Conservation (phyloP, 2,797 vertebrate genomes). For the Heteromormyrus szaboi region DNA sequence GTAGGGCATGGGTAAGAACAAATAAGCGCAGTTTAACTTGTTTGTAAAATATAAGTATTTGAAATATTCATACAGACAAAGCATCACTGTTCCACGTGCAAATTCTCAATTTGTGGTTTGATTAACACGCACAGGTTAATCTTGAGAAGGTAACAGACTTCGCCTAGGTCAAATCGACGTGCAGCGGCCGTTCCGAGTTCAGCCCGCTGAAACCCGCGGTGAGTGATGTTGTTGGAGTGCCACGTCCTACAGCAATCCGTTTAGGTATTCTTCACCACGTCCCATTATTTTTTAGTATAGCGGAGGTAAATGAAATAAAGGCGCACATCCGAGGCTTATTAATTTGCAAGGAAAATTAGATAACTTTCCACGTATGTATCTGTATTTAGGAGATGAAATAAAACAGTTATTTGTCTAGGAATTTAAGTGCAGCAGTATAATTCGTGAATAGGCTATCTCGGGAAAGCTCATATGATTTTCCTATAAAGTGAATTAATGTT, state of each 20-base stretch:
- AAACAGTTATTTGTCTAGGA: neutral
- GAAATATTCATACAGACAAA: neutral
- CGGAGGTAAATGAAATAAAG: neutral
- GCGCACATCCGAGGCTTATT: neutral
- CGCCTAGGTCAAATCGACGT: neutral
- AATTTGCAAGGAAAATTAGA: neutral
- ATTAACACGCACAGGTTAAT: neutral
- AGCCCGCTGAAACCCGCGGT: neutral
- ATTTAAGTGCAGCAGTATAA: neutral
- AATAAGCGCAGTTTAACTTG: neutral
- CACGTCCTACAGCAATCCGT: neutral
- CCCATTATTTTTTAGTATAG: neutral
- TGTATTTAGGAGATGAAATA: neutral
- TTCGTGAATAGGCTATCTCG: neutral
- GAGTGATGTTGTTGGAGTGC: neutral
- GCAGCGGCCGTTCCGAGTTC: neutral
- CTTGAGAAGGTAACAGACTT: neutral
- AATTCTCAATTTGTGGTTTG: neutral
- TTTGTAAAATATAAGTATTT: neutral
- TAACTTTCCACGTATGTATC: neutral
- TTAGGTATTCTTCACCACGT: neutral
- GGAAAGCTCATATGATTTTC: neutral
- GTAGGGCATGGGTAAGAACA: neutral
- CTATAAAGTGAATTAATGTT: neutral
- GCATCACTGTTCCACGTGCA: neutral